Evolutionary conservation across 2,888 invertebrate genomes (phyloP).

Genomic region (Trichogramma evanescens): DNA sequence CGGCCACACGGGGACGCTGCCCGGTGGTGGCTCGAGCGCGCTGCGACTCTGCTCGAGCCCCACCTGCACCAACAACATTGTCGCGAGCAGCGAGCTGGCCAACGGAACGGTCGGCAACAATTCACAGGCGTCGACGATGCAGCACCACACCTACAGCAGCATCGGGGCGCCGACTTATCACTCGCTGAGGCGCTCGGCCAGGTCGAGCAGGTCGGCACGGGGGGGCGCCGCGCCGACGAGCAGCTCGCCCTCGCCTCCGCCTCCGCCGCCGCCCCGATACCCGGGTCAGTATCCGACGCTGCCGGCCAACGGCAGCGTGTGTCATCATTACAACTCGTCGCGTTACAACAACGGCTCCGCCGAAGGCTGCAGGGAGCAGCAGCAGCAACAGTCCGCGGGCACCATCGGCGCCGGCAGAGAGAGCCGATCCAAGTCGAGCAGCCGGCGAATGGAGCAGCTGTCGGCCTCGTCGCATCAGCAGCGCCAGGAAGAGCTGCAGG

Average conservation of each 20-base stretch:
- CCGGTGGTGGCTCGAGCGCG: conserved; percentile 34
- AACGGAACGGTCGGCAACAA: conserved; percentile 8
- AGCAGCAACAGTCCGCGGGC: conserved; percentile 1
- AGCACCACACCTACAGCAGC: conserved; percentile 9
- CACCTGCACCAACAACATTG: conserved; percentile 12
- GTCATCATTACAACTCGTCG: conserved; percentile 39
- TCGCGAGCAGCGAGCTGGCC: conserved; percentile 8
- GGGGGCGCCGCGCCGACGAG: conserved; percentile 7
- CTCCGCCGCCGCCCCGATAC: conserved; percentile 34
- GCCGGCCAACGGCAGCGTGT: conserved; percentile 38
- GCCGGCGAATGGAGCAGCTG: conserved; percentile 19
- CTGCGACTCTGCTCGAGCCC: conserved; percentile 23
- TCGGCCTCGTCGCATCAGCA: conserved; percentile 26
- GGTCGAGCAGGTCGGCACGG: conserved; percentile 20
- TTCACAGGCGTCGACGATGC: background rate
- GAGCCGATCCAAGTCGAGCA: conserved; percentile 19
- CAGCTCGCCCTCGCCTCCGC: conserved; percentile 22
- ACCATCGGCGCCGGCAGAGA: conserved; percentile 17
- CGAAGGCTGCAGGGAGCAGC: conserved; percentile 14
- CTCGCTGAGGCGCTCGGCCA: background rate
- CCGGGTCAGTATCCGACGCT: conserved; percentile 40
- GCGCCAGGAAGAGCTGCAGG: conserved; percentile 29
- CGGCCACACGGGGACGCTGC: conserved; percentile 39
- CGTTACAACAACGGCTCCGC: conserved; percentile 13
- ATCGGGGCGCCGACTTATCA: background rate